Conservation (phyloP, 1,140 invertebrate genomes). For the Aphis craccivora region DNA sequence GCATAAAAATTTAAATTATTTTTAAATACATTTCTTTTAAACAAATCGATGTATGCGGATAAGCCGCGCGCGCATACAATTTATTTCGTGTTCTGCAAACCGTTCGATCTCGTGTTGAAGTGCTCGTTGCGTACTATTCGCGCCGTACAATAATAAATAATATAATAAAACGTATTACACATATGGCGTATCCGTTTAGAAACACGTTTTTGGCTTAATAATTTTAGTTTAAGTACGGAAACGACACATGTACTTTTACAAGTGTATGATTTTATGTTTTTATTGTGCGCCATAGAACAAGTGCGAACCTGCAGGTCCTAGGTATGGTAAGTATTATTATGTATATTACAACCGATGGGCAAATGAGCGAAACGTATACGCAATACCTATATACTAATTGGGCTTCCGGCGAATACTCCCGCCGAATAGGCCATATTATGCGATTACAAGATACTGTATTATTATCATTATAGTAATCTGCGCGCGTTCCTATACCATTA, state of each 20-base stretch:
- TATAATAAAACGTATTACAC: not conserved
- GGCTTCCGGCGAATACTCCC: not conserved
- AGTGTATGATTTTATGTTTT: not conserved
- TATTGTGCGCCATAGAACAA: not conserved
- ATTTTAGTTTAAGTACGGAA: conserved; percentile 3
- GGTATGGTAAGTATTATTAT: not conserved
- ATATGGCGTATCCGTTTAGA: not conserved
- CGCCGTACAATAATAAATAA: not conserved
- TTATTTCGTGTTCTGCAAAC: not conserved
- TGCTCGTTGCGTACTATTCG: not conserved
- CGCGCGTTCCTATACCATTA: not conserved
- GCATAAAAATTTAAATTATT: not conserved
- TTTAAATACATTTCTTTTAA: not conserved
- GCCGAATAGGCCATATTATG: not conserved
- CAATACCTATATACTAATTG: not conserved
- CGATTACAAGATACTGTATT: not conserved
- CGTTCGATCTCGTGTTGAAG: not conserved
- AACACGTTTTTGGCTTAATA: not conserved
- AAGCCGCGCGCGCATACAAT: not conserved
- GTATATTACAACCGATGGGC: not conserved
- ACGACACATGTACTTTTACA: not conserved
- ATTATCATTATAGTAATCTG: not conserved
- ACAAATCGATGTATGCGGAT: not conserved
- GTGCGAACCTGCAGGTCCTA: not conserved
- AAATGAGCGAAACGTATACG: not conserved